Evolutionary conservation across 2,888 invertebrate species (phyloP).

Genomic region (Nysson spinosus): DNA sequence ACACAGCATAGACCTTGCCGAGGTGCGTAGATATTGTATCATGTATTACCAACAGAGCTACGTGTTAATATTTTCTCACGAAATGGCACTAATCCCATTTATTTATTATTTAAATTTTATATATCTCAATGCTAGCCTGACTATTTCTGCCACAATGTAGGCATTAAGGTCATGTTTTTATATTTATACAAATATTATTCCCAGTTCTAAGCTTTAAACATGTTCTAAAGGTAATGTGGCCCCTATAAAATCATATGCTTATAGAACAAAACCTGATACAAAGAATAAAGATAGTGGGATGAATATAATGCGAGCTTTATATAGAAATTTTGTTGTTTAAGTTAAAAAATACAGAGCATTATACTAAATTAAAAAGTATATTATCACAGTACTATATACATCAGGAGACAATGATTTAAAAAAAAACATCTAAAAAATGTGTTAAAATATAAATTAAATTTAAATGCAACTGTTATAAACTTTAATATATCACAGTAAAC

Average conservation of each 20-base stretch:
- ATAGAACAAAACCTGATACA: too few relatives aligned
- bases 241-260: too few relatives aligned
- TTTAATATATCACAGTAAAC: not conserved
- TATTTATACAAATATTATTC: not conserved
- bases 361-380: not conserved
- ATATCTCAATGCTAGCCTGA: conserved; percentile 55
- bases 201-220: not conserved
- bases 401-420: too few relatives aligned
- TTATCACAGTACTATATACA: conserved; percentile 10
- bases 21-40: conserved; percentile 78
- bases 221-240: too few relatives aligned
- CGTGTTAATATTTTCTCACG: conserved; percentile 78
- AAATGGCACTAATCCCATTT: conserved; percentile 77
- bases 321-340: too few relatives aligned
- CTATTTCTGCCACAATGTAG: conserved; percentile 30
- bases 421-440: too few relatives aligned
- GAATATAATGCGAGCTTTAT: too few relatives aligned
- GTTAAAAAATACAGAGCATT: not conserved
- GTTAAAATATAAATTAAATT: conserved; percentile 9
- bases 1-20: conserved; percentile 78
- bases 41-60: conserved; percentile 78
- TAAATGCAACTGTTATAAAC: not conserved
- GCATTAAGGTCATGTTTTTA: conserved; percentile 46
- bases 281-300: too few relatives aligned
- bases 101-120: conserved; percentile 70